These are phyloP conservation scores for Anas platyrhynchos DNA, from an alignment of 2,113 vertebrate genomes.

Conservation along the genomic window DNA sequence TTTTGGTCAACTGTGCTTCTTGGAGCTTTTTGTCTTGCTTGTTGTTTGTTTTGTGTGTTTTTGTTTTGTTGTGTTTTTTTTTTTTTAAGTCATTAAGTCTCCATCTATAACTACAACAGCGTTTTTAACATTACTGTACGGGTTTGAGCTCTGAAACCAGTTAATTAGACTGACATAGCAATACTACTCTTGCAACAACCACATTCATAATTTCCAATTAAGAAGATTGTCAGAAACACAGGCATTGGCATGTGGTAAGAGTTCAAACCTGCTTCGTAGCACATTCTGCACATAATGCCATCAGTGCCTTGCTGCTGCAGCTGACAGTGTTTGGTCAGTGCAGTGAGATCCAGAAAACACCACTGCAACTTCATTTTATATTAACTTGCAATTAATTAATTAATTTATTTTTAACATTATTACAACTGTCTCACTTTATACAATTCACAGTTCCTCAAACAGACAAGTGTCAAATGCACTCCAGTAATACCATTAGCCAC, in stretches of 20 bases:
- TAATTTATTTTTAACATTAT: neutral
- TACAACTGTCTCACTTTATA: neutral
- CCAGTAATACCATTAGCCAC: neutral
- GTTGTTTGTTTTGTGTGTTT: no score
- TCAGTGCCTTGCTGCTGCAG: neutral
- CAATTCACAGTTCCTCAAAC: neutral
- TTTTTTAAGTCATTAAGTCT: neutral
- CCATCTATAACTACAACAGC: neutral
- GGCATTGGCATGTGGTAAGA: neutral
- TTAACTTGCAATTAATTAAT: neutral
- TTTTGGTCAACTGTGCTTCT: no score
- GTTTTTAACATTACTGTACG: neutral
- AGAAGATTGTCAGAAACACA: neutral
- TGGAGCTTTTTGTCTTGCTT: no score
- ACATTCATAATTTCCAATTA: neutral
- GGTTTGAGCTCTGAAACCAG: neutral
- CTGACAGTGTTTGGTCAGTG: no score
- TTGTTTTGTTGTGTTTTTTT: no score
- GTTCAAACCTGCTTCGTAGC: no score
- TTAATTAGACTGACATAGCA: neutral
- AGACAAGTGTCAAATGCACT: neutral
- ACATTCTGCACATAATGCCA: neutral
- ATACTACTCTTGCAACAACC: neutral
- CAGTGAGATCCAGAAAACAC: neutral
- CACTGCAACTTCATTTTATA: neutral